These are phyloP conservation scores for Diaperis boleti DNA, from an alignment of 2,888 invertebrate species.

Conservation along the genomic window DNA sequence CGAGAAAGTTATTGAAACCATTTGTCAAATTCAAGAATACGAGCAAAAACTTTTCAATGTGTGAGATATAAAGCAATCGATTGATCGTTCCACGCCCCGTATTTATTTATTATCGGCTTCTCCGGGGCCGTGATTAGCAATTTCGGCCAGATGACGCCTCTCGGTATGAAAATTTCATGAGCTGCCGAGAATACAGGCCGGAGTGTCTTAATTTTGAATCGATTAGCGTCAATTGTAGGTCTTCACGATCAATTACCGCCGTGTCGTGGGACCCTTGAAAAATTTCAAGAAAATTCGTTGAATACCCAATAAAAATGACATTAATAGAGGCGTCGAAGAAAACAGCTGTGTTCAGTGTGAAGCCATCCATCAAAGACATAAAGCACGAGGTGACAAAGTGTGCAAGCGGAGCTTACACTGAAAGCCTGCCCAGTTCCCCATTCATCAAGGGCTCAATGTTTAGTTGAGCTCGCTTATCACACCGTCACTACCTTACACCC, in stretches of 20 bases:
- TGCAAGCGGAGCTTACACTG: conserved; percentile 61
- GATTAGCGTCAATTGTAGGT: conserved; percentile 34
- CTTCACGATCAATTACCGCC: conserved; percentile 41
- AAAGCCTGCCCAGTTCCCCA: conserved; percentile 60
- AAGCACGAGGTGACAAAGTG: conserved; percentile 64
- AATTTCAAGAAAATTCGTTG: conserved; percentile 50
- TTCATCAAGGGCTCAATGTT: conserved; percentile 63
- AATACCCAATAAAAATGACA: conserved; percentile 59
- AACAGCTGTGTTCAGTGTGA: conserved; percentile 60
- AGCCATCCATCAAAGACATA: conserved; percentile 64
- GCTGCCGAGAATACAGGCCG: conserved; percentile 2
- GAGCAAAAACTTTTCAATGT: conserved; percentile 53
- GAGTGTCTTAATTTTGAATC: conserved; percentile 35
- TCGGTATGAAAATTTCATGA: conserved; percentile 35
- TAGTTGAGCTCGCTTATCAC: conserved; percentile 58
- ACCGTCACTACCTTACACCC: conserved; percentile 50
- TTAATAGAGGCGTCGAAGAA: conserved; percentile 63
- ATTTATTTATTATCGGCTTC: conserved; percentile 36
- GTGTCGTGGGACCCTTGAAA: conserved; percentile 41
- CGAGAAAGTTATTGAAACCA: conserved; percentile 61
- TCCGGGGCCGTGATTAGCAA: conserved; percentile 21
- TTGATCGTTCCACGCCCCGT: conserved; percentile 49
- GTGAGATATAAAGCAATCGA: conserved; percentile 57
- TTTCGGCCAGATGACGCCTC: conserved; percentile 22
- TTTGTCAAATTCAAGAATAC: conserved; percentile 60